phyloP scores from a whole-genome alignment of 1,140 invertebrate genomes.

The Ladona fulva region DNA sequence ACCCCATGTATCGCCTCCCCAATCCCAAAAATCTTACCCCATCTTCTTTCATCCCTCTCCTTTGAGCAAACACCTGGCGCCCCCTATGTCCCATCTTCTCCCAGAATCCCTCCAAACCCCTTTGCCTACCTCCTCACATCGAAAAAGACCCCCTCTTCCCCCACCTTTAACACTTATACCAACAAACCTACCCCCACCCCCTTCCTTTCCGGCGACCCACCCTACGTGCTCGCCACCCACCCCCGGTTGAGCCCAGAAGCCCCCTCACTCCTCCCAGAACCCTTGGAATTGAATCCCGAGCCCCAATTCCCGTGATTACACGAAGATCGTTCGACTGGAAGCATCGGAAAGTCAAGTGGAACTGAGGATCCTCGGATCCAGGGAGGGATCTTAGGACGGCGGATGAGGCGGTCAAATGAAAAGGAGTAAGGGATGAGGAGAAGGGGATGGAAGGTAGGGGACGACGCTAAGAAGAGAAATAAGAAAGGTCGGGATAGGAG shows the following conservation, averaged over 20 bases:
- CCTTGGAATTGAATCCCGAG: background rate
- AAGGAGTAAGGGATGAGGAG: too few relatives aligned
- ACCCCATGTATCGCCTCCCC: background rate
- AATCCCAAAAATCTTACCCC: background rate
- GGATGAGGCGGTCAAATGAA: too few relatives aligned
- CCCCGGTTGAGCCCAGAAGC: too few relatives aligned
- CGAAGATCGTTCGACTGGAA: background rate
- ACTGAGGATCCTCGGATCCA: background rate
- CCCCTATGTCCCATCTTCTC: background rate
- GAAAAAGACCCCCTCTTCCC: background rate
- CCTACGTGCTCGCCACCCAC: too few relatives aligned
- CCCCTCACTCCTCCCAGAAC: background rate
- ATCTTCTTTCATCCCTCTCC: background rate
- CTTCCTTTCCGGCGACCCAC: too few relatives aligned
- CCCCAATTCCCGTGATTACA: slow-evolving; percentile 7
- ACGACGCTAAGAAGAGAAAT: too few relatives aligned
- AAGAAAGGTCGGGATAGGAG: too few relatives aligned
- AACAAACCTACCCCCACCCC: background rate
- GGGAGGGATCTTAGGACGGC: too few relatives aligned
- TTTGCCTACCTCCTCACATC: too few relatives aligned
- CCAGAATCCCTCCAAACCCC: background rate
- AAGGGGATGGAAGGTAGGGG: too few relatives aligned
- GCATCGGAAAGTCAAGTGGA: slow-evolving; percentile 7
- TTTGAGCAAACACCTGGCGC: background rate
- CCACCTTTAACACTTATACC: background rate